Conservation (phyloP, 2,113 vertebrate species). For the Leiothrix lutea region DNA sequence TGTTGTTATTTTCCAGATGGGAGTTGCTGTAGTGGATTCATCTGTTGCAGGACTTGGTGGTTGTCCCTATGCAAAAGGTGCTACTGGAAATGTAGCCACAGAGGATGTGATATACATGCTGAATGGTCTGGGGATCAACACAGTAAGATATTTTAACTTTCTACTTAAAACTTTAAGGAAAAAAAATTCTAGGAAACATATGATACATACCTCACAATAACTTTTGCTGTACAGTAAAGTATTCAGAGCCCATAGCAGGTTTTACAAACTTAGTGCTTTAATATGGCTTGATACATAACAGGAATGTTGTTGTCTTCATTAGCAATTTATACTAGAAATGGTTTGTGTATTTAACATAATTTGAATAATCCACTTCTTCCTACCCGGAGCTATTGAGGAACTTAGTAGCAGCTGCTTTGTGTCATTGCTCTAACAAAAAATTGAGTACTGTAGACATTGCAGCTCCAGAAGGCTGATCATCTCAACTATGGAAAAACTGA, state of each 20-base stretch:
- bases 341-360: background rate
- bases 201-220: accelerated
- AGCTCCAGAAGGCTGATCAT: background rate
- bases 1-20: slow-evolving; percentile 85
- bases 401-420: background rate
- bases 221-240: background rate
- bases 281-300: background rate
- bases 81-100: slow-evolving; percentile 93
- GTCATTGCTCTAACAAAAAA: background rate
- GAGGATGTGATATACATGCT: slow-evolving; percentile 96
- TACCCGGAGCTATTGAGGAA: background rate
- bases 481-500: background rate
- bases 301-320: background rate
- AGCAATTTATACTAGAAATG: background rate
- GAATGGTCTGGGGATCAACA: slow-evolving; percentile 88
- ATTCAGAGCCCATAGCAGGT: background rate
- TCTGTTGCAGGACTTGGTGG: slow-evolving; percentile 92
- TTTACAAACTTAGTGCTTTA: background rate
- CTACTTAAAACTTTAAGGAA: background rate
- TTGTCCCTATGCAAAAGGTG: slow-evolving; percentile 91
- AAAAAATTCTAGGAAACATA: background rate
- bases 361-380: background rate
- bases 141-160: slow-evolving; percentile 78
- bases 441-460: background rate
- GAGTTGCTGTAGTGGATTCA: slow-evolving; percentile 89